These are phyloP conservation scores for Spinus olivaceus DNA, from an alignment of 2,797 vertebrate species.

Conservation along the genomic window DNA sequence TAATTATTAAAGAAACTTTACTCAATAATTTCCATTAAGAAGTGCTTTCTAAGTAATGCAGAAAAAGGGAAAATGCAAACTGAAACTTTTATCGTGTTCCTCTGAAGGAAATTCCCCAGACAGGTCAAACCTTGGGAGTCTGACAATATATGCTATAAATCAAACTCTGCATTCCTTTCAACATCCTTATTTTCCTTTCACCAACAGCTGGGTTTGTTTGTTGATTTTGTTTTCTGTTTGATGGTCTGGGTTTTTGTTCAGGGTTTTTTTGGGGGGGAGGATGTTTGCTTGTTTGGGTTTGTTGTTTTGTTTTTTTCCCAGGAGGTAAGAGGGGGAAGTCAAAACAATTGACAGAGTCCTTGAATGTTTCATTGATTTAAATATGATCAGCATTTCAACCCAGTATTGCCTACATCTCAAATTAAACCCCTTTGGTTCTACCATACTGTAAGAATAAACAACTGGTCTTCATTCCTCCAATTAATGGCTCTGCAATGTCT, in stretches of 20 bases:
- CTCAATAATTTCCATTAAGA: not conserved
- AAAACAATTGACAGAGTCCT: not conserved
- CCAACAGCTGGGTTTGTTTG: not conserved
- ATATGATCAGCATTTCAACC: not conserved
- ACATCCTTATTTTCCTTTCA: not conserved
- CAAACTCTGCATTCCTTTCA: not conserved
- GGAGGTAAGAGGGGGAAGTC: fast-evolving
- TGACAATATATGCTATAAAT: not conserved
- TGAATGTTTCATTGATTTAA: not conserved
- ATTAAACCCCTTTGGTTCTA: not conserved
- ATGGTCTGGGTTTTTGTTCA: not conserved
- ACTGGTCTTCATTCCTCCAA: not conserved
- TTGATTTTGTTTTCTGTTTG: not conserved
- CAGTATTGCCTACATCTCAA: not conserved
- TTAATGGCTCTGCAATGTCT: not conserved
- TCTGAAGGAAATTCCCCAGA: not conserved
- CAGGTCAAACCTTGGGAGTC: not conserved
- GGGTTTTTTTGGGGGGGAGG: not conserved
- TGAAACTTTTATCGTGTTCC: not conserved
- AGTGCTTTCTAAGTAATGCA: not conserved
- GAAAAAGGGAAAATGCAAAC: not conserved
- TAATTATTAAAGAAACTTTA: not conserved
- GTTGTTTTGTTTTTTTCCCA: not conserved
- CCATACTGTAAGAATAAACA: not conserved
- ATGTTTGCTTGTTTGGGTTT: not conserved